Evolutionary conservation across 1,140 invertebrate genomes (phyloP), one percentile per base, ranked within the genome.

Genomic region (Solenopsis fugax): DNA sequence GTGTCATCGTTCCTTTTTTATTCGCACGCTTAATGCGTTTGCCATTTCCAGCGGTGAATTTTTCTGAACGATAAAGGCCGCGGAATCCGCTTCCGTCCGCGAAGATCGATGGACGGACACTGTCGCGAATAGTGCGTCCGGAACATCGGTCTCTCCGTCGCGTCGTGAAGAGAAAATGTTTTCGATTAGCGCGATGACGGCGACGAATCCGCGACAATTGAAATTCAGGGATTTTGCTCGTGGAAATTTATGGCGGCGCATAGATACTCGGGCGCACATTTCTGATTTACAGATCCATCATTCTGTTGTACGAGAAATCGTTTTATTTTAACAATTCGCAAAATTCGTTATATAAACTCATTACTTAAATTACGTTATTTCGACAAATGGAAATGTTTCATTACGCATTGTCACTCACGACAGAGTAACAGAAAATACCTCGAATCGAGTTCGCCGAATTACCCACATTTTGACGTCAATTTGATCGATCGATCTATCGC

Each of bases 1-100:
- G 50, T 56, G 48, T 77, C 75, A 67, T 85, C 73, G 60, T 85
- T 85, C 24, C 60, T 77, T 85, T 60, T 78, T 85, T 65, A 78
- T 78, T 48, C 82, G 48, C 60, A 45, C 73, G 73, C 82, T 85
- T 85, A 85, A 85, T 78, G 73, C 73, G 62, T 64, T 65, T 37
- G 80, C 54, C 80, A 73, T 82, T 73, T 72, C 9, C 52, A 75
- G n/a, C 80, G 80, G 80, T 84, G 54, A 84, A 84, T 73, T 84
- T 84, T 84, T 75, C 80, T 60, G 80, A 69, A 62, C 69, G 80
- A 62, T 71, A 48, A 60, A 75, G 69, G 67, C 41, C 80, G 54
- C 37, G 67, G 80, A 84, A 75, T 84, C 69, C 69, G 80, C 80
- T 84, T 75, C 50, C 64, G 48, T 71, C 37, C 65, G 80, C 52